These are phyloP conservation scores for Mythimna albipuncta DNA, from an alignment of 2,888 invertebrate species.

Conservation along the genomic window DNA sequence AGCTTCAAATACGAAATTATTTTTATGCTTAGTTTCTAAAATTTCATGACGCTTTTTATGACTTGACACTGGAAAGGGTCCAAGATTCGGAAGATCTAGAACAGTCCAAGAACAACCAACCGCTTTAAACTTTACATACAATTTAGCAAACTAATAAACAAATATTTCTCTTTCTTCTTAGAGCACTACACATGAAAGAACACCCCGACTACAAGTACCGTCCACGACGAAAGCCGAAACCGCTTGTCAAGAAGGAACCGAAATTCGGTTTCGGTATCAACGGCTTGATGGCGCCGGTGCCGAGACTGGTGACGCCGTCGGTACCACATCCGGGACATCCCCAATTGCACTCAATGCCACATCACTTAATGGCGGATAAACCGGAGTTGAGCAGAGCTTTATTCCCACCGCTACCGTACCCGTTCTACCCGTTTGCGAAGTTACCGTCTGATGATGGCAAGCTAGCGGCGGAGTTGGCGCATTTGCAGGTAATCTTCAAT, in stretches of 20 bases:
- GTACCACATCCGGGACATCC: slow-evolving; percentile 84
- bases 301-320: slow-evolving; percentile 85
- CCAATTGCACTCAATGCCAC: slow-evolving; percentile 83
- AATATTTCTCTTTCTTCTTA: slow-evolving; percentile 78
- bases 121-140: background rate
- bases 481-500: slow-evolving; percentile 87
- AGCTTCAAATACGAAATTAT: background rate
- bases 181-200: slow-evolving; percentile 98
- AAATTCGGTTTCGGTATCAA: slow-evolving; percentile 93
- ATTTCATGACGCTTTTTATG: background rate
- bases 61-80: background rate
- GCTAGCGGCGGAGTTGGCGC: slow-evolving; percentile 93
- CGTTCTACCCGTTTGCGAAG: slow-evolving; percentile 93
- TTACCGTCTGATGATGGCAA: slow-evolving; percentile 89
- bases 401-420: slow-evolving; percentile 94
- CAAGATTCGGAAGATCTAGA: background rate
- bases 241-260: slow-evolving; percentile 95
- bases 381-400: slow-evolving; percentile 92
- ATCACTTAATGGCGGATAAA: slow-evolving; percentile 90
- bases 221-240: slow-evolving; percentile 96
- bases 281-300: slow-evolving; percentile 91
- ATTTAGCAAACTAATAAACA: slow-evolving; percentile 3
- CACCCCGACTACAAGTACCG: slow-evolving; percentile 98
- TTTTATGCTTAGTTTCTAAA: too few relatives aligned
- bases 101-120: background rate